Evolutionary conservation across 2,888 invertebrate species (phyloP), one percentile per base, ranked within the genome.

Genomic region (Eledona agricola): DNA sequence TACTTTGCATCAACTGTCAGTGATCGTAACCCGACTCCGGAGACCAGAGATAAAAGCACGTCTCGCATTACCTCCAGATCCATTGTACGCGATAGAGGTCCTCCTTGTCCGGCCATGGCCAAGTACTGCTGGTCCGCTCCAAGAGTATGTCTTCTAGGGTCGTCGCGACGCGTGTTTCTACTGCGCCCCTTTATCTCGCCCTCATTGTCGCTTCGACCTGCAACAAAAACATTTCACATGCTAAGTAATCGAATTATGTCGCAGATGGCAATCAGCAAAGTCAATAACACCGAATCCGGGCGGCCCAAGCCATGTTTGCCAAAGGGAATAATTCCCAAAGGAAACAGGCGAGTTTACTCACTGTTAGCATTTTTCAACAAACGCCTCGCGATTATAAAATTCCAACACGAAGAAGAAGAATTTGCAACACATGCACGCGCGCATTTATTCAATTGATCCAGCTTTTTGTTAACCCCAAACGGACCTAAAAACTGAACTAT

Each of bases 101-200:
- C 83, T 74, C 72, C 83, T 76, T 76, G 84, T 67, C 74, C 80
- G 69, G 73, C 81, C 81, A 63, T 84, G 69, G 69, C 83, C 79
- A 68, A 81, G 78, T 87, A 86, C 9, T 88, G 80, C 69, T 89
- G 88, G 69, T 90, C 89, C 65, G 79, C 80, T 35, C 88, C 87
- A 53, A 92, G 82, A 3, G 92, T 92, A 74, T 92, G 92, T 9
- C 92, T 82, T 6, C 92, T 82, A 2, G 90, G 89, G 75, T 92
- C 92, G 76, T 92, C 91, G 23, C 91, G 80, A 2, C 84, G 78
- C 3, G 82, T 81, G 20, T 77, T 74, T 0, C 83, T 73, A 23
- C 79, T 79, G 20, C 86, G 78, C 4, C 78, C 76, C 51, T 77
- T 77, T 63, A 74, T 67, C 62, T 76, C 74, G 26, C 75, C 73